A percentile compares a stretch with the other conserved stretches of the same genome.
Conservation (phyloP, 2,113 vertebrate genomes). For the Apaloderma vittatum region DNA sequence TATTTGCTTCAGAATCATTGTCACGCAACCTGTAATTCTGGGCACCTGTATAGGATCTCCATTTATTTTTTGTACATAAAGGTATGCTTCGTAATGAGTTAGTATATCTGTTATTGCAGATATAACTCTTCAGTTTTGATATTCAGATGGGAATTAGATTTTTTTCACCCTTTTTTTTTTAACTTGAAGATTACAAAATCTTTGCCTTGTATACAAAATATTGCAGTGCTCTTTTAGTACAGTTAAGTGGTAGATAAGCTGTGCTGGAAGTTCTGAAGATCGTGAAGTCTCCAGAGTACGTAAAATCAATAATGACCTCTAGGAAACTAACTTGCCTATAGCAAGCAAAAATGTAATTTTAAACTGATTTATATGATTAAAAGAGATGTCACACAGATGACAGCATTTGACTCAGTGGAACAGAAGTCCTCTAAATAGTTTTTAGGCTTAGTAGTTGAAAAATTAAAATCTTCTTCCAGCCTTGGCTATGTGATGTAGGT, state of each 20-base stretch:
- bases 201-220: background rate
- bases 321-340: background rate
- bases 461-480: background rate
- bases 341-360: constrained; percentile 34
- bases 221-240: background rate
- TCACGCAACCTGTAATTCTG: background rate
- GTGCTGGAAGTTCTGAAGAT: background rate
- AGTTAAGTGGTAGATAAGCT: background rate
- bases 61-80: background rate
- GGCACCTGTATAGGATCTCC: background rate
- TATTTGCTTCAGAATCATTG: background rate
- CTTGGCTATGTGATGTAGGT: background rate
- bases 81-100: background rate
- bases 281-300: background rate
- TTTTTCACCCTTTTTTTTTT: background rate
- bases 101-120: background rate
- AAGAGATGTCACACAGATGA: background rate
- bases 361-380: background rate
- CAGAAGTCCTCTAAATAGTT: constrained; percentile 1
- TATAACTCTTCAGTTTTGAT: background rate
- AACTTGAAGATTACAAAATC: background rate
- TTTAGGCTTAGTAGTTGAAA: background rate
- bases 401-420: background rate
- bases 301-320: constrained; percentile 35
- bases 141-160: background rate